phyloP scores from a whole-genome alignment of 1,140 invertebrate genomes.

The Anastatus disparis region DNA sequence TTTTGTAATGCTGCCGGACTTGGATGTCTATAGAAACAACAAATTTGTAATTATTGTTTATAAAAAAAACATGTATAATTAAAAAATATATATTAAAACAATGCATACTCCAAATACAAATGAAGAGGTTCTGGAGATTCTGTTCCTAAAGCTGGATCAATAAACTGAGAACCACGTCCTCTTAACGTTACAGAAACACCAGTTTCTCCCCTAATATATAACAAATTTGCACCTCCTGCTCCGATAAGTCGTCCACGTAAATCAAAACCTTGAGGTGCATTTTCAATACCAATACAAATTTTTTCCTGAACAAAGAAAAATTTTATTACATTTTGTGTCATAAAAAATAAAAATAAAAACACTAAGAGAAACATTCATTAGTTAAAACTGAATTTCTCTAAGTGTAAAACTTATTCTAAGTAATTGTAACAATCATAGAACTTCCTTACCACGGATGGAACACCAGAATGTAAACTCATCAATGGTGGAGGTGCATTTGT shows the following conservation, averaged over 20 bases:
- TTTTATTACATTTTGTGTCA: constrained; percentile 4
- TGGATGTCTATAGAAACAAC: constrained; percentile 69
- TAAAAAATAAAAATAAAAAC: not conserved
- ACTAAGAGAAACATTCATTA: not conserved
- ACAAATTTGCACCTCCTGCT: constrained; percentile 75
- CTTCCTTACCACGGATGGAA: constrained; percentile 59
- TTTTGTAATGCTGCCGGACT: constrained; percentile 76
- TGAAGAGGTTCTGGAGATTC: constrained; percentile 85
- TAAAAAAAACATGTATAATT: constrained; percentile 3
- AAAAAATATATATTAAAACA: constrained; percentile 15
- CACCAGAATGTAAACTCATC: constrained; percentile 65
- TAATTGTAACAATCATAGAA: constrained; percentile 31
- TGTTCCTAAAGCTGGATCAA: constrained; percentile 70
- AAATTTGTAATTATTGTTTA: constrained; percentile 26
- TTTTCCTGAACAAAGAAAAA: constrained; percentile 71
- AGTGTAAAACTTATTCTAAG: not conserved
- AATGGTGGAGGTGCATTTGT: constrained; percentile 67
- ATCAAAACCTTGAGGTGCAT: constrained; percentile 80
- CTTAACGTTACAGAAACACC: constrained; percentile 79
- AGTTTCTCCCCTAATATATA: constrained; percentile 82
- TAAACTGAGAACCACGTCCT: constrained; percentile 75
- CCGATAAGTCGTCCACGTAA: constrained; percentile 79
- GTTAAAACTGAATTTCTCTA: constrained; percentile 1
- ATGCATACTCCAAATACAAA: constrained; percentile 77
- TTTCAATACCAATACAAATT: constrained; percentile 80